Evolutionary conservation across 1,140 invertebrate genomes (phyloP).

Genomic region (Popillia japonica): DNA sequence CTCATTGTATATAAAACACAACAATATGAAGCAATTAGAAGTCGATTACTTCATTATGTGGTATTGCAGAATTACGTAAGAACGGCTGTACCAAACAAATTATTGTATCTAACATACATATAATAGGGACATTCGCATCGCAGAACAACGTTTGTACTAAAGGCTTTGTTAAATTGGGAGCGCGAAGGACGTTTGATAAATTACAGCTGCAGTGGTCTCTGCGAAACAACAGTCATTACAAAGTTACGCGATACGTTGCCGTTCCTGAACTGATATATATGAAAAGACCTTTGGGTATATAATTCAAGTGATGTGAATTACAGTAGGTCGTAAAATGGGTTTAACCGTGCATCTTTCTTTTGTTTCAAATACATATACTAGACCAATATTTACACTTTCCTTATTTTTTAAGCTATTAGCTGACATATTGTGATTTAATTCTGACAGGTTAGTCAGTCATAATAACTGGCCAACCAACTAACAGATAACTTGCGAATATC

Average conservation of each 20-base stretch:
- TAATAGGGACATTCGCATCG: neutral
- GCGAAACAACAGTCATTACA: neutral
- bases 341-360: neutral
- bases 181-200: neutral
- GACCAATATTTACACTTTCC: neutral
- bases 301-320: neutral
- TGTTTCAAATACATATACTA: neutral
- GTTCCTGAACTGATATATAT: neutral
- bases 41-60: no score
- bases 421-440: neutral
- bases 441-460: neutral
- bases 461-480: neutral
- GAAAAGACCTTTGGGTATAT: neutral
- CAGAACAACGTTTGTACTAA: neutral
- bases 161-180: neutral
- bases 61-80: no score
- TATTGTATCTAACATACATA: neutral
- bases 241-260: neutral
- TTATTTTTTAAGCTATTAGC: neutral
- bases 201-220: conserved; percentile 4
- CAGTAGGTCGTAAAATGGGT: neutral
- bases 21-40: no score
- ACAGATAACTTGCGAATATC: neutral
- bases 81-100: no score
- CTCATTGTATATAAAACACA: no score